phyloP scores from a whole-genome alignment of 2,888 invertebrate genomes.

The Ichneumoninae sp. region DNA sequence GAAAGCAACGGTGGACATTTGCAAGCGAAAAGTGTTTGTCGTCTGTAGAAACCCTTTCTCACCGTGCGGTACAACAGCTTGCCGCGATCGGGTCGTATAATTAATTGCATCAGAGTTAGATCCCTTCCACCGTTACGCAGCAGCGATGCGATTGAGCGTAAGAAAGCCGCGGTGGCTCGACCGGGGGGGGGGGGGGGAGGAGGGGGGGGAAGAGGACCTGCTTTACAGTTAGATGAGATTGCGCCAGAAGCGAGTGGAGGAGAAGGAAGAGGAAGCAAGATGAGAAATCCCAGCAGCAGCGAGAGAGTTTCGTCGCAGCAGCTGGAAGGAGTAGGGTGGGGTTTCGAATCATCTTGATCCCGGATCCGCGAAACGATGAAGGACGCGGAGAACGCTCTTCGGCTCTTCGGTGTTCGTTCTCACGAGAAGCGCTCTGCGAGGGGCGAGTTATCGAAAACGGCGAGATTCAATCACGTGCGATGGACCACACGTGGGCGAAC shows the following conservation, averaged over 20 bases:
- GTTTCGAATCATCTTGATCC: slow-evolving; percentile 33
- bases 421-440: background rate
- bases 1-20: no score
- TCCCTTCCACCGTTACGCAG: slow-evolving; percentile 26
- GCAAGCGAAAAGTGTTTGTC: no score
- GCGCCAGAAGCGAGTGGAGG: slow-evolving; percentile 58
- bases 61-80: slow-evolving; percentile 5
- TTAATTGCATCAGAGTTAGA: slow-evolving; percentile 60
- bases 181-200: slow-evolving; percentile 33
- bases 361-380: slow-evolving; percentile 10
- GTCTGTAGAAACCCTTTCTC: no score
- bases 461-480: no score
- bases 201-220: slow-evolving; percentile 55
- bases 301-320: slow-evolving; percentile 36
- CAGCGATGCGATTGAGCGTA: slow-evolving; percentile 39
- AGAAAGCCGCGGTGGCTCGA: slow-evolving; percentile 26
- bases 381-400: background rate
- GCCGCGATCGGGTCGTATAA: slow-evolving; percentile 55
- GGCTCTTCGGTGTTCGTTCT: slow-evolving; percentile 21
- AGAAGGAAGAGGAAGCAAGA: slow-evolving; percentile 52
- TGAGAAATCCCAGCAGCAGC: slow-evolving; percentile 47
- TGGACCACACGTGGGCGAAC: no score
- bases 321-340: slow-evolving; percentile 34
- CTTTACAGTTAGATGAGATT: slow-evolving; percentile 76
- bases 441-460: background rate